Evolutionary conservation across 1,140 invertebrate species (phyloP).

Genomic region (Hyphantria cunea): DNA sequence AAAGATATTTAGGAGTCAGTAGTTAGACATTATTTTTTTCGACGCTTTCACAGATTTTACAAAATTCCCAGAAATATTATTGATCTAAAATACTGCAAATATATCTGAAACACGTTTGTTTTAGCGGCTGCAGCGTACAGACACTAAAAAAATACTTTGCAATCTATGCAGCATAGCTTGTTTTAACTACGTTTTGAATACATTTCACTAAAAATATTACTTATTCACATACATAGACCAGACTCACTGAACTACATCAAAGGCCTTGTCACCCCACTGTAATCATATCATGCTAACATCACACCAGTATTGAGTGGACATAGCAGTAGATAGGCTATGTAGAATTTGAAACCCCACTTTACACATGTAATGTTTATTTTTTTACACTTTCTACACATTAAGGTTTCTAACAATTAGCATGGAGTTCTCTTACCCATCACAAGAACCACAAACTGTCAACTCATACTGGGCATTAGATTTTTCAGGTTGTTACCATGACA

Average conservation of each 20-base stretch:
- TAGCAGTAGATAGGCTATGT: conserved; percentile 8
- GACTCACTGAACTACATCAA: background rate
- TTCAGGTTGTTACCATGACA: no score
- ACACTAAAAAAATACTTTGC: background rate
- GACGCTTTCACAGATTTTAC: no score
- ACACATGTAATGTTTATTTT: background rate
- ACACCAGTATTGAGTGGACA: conserved; percentile 1
- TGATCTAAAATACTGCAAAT: no score
- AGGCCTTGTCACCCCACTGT: background rate
- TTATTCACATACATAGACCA: conserved; percentile 5
- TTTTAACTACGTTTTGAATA: background rate
- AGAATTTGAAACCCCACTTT: conserved; percentile 2
- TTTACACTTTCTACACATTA: conserved; percentile 1
- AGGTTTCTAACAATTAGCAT: background rate
- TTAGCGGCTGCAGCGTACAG: background rate
- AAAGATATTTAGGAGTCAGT: no score
- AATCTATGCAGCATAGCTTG: background rate
- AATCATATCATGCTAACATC: conserved; percentile 2
- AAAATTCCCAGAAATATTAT: no score
- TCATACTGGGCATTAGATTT: no score
- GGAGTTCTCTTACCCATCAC: background rate
- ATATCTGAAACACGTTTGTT: background rate
- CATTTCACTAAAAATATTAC: conserved; percentile 8
- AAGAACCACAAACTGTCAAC: background rate
- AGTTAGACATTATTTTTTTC: no score